phyloP scores from a whole-genome alignment of 1,140 invertebrate genomes.

The Lethocerus indicus region DNA sequence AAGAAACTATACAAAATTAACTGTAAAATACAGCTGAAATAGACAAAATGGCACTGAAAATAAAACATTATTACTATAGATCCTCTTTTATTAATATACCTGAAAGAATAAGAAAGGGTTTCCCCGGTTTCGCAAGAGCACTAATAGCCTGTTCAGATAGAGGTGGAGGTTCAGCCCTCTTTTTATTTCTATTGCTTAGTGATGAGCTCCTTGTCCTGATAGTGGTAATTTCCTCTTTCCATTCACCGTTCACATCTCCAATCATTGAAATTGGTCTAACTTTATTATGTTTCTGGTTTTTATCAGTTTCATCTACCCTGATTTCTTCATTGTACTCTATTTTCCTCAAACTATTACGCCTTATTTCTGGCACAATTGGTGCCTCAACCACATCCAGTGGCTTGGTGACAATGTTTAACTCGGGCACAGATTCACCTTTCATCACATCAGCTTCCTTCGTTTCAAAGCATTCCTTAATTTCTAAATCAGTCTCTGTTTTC shows the following conservation, averaged over 20 bases:
- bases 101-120: constrained; percentile 2
- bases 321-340: no score
- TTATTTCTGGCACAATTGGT: constrained; percentile 10
- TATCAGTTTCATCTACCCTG: constrained; percentile 1
- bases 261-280: constrained; percentile 16
- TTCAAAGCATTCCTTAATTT: no score
- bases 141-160: constrained; percentile 17
- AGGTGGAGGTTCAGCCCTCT: constrained; percentile 19
- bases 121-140: constrained; percentile 12
- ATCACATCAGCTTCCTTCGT: no score
- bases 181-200: constrained; percentile 19
- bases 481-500: no score
- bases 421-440: no score
- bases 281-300: no score
- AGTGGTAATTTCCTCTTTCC: background rate
- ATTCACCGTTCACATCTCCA: constrained; percentile 8
- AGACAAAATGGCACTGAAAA: no score
- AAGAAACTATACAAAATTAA: no score
- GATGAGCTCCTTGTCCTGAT: constrained; percentile 18
- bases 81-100: no score
- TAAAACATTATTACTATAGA: no score
- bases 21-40: no score
- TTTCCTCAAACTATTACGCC: constrained; percentile 1
- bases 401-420: no score
- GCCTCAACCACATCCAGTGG: constrained; percentile 2